Evolutionary conservation across 2,113 vertebrate genomes (phyloP), one percentile per base, ranked within the genome.

Genomic region (Malaclemys terrapin): DNA sequence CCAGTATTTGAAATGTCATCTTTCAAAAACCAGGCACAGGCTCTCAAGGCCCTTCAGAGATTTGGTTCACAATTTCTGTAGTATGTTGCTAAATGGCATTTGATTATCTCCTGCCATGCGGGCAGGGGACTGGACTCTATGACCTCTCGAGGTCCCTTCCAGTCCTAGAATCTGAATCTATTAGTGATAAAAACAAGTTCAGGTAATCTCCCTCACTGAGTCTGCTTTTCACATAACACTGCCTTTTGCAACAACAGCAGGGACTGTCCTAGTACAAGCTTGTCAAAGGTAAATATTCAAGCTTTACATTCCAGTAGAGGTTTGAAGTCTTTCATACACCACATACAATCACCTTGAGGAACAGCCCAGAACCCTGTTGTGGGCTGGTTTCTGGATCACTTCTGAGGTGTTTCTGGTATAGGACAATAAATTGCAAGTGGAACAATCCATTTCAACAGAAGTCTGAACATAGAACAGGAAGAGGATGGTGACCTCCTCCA

Each of bases 391-490:
- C 95, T 54, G 45, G 49, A 88, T 80, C 56, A 72, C 82, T 93
- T 82, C 62, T 53, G 87, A 94, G 82, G 94, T 57, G 62, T 93
- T 50, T 57, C 89, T 1, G 1, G 57, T 88, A 1, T 54, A 87
- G 93, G 80, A 91, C 8, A 38, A 35, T n/a, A 88, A 84, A 31
- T 56, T 91, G 89, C n/a, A 35, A 90, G n/a, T 38, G 65, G 54
- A 47, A 83, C 16, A 85, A 88, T 79, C 53, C 89, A 3, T 80
- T 95, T 83, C 35, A 88, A 17, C 29, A 80, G 16, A 49, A 78
- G 29, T 54, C 14, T 89, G 75, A 91, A 89, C 38, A 93, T 8
- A 88, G 79, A 91, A 88, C 31, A 94, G 50, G 29, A 90, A 84
- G 50, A 85, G 10, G 38, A 27, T 19, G 38, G 19, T 72, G 35